These are phyloP conservation scores for Harmothoe impar DNA, from an alignment of 2,888 invertebrate species.

Conservation along the genomic window DNA sequence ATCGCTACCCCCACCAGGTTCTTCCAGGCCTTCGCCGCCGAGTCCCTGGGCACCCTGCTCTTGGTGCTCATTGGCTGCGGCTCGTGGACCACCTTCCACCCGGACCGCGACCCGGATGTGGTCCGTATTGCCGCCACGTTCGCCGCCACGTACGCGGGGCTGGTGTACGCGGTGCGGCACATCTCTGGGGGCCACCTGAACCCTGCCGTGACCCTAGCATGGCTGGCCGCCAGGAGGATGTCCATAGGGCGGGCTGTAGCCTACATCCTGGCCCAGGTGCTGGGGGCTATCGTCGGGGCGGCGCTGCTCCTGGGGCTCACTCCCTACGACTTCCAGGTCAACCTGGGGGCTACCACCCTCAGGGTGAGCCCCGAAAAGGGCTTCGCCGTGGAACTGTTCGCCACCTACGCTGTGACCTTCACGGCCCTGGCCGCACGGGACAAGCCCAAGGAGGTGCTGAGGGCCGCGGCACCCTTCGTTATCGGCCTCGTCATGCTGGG, in stretches of 20 bases:
- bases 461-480: slow-evolving; percentile 60
- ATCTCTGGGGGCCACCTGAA: slow-evolving; percentile 96
- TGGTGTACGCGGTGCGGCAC: slow-evolving; percentile 92
- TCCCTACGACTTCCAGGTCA: slow-evolving; percentile 63
- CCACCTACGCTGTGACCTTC: slow-evolving; percentile 70
- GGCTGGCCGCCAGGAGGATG: slow-evolving; percentile 92
- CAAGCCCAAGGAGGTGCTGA: slow-evolving; percentile 48
- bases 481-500: slow-evolving; percentile 61
- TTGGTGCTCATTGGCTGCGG: slow-evolving; percentile 94
- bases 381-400: slow-evolving; percentile 70
- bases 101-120: slow-evolving; percentile 62
- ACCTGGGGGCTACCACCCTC: slow-evolving; percentile 68
- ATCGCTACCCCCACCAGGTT: slow-evolving; percentile 54
- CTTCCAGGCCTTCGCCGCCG: slow-evolving; percentile 89
- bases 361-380: slow-evolving; percentile 66
- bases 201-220: slow-evolving; percentile 94
- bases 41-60: slow-evolving; percentile 93
- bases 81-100: slow-evolving; percentile 82
- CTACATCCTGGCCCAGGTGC: slow-evolving; percentile 91
- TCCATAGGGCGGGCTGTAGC: slow-evolving; percentile 90
- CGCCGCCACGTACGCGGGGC: slow-evolving; percentile 92
- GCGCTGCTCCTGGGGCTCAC: slow-evolving; percentile 71
- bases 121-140: slow-evolving; percentile 93
- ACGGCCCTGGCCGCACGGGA: slow-evolving; percentile 67
- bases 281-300: slow-evolving; percentile 88